Evolutionary conservation across 2,113 vertebrate genomes (phyloP).

Genomic region (Pelusios castaneus): DNA sequence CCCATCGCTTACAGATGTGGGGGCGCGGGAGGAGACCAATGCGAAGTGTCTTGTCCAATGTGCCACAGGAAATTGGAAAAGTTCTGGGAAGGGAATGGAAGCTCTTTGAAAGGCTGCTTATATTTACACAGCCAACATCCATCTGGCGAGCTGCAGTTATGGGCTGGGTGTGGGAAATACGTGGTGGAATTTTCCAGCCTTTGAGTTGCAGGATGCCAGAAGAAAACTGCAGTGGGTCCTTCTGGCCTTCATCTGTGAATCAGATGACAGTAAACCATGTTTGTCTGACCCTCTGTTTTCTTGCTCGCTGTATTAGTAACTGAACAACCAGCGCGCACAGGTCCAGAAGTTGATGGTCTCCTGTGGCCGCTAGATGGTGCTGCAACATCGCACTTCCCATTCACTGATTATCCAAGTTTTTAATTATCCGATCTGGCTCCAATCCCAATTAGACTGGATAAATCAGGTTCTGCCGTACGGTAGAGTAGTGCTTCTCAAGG

Average conservation of each 20-base stretch:
- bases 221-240: background rate
- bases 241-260: background rate
- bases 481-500: too few relatives aligned
- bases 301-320: background rate
- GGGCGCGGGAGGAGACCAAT: background rate
- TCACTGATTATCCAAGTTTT: background rate
- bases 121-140: background rate
- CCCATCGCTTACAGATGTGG: background rate
- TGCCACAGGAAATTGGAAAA: background rate
- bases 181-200: rapidly evolving
- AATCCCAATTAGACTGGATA: background rate
- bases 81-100: background rate
- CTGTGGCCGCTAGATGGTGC: background rate
- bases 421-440: background rate
- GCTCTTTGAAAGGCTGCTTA: background rate
- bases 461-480: background rate
- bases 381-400: background rate
- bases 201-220: background rate
- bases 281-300: too few relatives aligned
- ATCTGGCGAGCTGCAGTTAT: background rate
- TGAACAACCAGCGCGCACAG: background rate
- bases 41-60: background rate
- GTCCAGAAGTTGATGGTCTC: too few relatives aligned
- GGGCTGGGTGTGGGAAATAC: rapidly evolving
- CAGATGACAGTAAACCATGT: background rate